Base-by-base conservation (phyloP, 2,797 vertebrate genomes). In the Naso thynnoides region DNA sequence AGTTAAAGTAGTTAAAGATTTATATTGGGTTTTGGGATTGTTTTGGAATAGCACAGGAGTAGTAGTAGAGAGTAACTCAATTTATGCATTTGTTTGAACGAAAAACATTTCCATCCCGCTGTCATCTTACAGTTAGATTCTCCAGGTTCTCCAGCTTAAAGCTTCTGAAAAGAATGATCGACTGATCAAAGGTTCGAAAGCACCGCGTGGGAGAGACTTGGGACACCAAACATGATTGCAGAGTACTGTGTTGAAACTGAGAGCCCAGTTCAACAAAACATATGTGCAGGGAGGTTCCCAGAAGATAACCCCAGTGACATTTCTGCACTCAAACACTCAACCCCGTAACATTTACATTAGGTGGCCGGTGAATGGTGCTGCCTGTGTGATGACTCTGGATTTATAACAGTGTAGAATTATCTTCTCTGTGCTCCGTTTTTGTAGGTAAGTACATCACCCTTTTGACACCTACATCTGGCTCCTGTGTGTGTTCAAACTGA, bases 291-390 rank as follows among this genome's bases (percentile, higher is more conserved):
- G 76, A 75, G 70, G 71, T 60, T 79, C 64, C 70, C 57, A 61
- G 59, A 23, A 83, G 88, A 91, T 86, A 89, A 86, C 84, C 68
- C 65, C 49, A 27, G 64, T 82, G 82, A 63, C 70, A 47, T 65
- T 50, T 27, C 45, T 4, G 11, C 56, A 61, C 70, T 79, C 70
- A 70, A 74, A 85, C 79, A 80, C 61, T 88, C 69, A 70, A 60
- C 58, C 74, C 57, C 36, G 24, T 79, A 61, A 83, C 54, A 61
- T 55, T 69, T 69, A 74, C 73, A 79, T 74, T 50, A 79, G 70
- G 73, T 75, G 71, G 54, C 45, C 29, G 58, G 49, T 84, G 81
- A 84, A 65, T 66, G 50, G 9, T 63, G 64, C 70, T 61, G 63
- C 14, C 57, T 74, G 39, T 70, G 58, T 36, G 66, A 77, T 61